phyloP scores from a whole-genome alignment of 2,888 invertebrate species.

The Tiliacea citrago region DNA sequence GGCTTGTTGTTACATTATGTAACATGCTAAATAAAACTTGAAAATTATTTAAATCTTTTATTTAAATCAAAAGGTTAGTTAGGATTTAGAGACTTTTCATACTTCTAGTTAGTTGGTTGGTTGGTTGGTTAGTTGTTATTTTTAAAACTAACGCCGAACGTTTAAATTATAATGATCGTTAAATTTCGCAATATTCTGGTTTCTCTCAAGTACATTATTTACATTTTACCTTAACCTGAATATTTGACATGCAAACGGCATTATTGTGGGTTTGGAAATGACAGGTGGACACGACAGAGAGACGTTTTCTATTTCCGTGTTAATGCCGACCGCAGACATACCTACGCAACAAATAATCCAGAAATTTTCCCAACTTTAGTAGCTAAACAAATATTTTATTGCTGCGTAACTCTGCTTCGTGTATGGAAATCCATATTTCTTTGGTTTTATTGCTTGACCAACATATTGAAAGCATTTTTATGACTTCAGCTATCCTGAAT shows the following conservation, averaged over 20 bases:
- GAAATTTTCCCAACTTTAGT: slow-evolving; percentile 26
- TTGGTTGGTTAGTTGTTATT: no score
- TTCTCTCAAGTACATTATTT: slow-evolving; percentile 39
- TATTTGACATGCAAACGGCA: slow-evolving; percentile 69
- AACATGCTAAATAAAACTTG: not conserved
- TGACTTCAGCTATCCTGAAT: slow-evolving; percentile 15
- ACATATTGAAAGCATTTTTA: slow-evolving; percentile 27
- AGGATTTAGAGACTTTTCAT: not conserved
- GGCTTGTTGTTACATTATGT: no score
- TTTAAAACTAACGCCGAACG: not conserved
- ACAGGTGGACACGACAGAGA: slow-evolving; percentile 69
- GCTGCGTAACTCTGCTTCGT: slow-evolving; percentile 21
- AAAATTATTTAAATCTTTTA: not conserved
- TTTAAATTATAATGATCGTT: not conserved
- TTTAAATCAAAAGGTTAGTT: not conserved
- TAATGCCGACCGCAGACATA: slow-evolving; percentile 64
- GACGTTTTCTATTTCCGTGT: slow-evolving; percentile 67
- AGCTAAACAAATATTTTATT: slow-evolving; percentile 36
- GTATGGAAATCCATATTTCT: slow-evolving; percentile 24
- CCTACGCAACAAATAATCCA: slow-evolving; percentile 43
- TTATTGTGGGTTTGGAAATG: slow-evolving; percentile 65
- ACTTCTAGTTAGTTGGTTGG: no score
- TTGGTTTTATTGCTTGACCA: slow-evolving; percentile 39
- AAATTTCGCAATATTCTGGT: not conserved
- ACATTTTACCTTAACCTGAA: slow-evolving; percentile 55